A percentile compares a stretch with the other conserved stretches of the same genome.
Evolutionary conservation across 2,888 invertebrate species (phyloP).

Genomic region (Ormyrus nitidulus): DNA sequence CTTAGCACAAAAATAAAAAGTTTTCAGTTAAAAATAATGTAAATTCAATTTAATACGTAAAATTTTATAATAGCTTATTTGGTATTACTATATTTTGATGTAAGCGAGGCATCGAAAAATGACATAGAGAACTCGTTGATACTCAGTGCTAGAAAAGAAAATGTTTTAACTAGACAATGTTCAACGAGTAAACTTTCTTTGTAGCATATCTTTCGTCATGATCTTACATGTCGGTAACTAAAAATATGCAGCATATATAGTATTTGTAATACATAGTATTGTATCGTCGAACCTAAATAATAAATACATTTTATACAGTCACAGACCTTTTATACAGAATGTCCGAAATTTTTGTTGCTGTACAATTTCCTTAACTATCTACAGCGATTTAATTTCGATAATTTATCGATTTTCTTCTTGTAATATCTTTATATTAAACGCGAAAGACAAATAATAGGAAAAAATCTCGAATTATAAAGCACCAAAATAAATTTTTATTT

Average conservation of each 20-base stretch:
- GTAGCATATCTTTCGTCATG: constrained; percentile 68
- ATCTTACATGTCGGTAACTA: constrained; percentile 68
- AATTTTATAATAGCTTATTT: constrained; percentile 24
- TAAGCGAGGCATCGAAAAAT: constrained; percentile 59
- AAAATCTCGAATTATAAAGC: constrained; percentile 22
- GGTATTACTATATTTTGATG: constrained; percentile 14
- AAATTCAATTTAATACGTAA: constrained; percentile 36
- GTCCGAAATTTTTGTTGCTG: constrained; percentile 63
- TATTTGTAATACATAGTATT: constrained; percentile 70
- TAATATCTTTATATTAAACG: constrained; percentile 22
- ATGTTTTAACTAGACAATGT: constrained; percentile 56
- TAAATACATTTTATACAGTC: constrained; percentile 75
- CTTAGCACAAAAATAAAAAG: constrained; percentile 37
- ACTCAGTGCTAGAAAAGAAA: constrained; percentile 55
- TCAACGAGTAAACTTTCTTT: constrained; percentile 57
- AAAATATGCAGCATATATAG: constrained; percentile 70
- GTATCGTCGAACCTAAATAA: constrained; percentile 74
- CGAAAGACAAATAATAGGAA: constrained; percentile 26
- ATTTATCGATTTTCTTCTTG: constrained; percentile 10
- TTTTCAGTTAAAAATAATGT: constrained; percentile 32
- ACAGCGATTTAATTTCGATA: constrained; percentile 46
- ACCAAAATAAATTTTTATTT: constrained; percentile 16
- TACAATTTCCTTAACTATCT: constrained; percentile 44
- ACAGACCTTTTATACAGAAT: constrained; percentile 73
- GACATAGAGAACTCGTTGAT: constrained; percentile 65